Base-by-base conservation (phyloP, 2,888 invertebrate species). In the Eupithecia dodoneata region DNA sequence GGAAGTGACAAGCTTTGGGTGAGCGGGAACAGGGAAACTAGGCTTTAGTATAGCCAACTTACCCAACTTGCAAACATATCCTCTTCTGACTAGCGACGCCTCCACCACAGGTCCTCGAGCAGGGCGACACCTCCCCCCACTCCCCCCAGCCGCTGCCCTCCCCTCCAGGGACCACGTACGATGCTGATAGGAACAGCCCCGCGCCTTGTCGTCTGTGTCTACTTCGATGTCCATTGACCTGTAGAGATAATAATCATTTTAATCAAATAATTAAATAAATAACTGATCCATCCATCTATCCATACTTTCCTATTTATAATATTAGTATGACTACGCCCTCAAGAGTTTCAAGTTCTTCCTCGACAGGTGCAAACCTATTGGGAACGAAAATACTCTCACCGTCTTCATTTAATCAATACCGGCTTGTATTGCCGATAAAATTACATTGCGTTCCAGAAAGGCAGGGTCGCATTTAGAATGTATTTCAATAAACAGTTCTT, bases 61-160 rank as follows among this genome's bases (percentile, higher is more conserved):
- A 97, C 97, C 95, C 96, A 84, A 94, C 81, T 84, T 96, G 95
- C 77, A 96, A 93, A 91, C 98, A 98, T 89, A 96, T 96, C 85
- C 99, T 96, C 77, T 96, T 96, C 93, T 99, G 98, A 86, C 96
- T 97, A 80, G 98, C 97, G 42, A 99, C 98, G 74, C 99, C 99
- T 15, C 98, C 98, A 0, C 99, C 99, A 89, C 99, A 99, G 41
- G 98, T 96, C 81, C 98, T 96, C 5, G 99, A 98, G 92, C 99
- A 99, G 75, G 97, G 96, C 45, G 97, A 97, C 73, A 97, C 97
- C 66, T 96, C 95, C 13, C 97, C 97, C 98, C 99, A 99, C 10
- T 97, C 97, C 5, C 97, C 96, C 98, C 98, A 98, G 12, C 96
- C 95, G 72, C 96, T 95, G 10, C 96, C 96, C 82, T 96, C 97